Evolutionary conservation across 2,888 invertebrate species (phyloP), one percentile per base, ranked within the genome.

Genomic region (Ceramica pisi): DNA sequence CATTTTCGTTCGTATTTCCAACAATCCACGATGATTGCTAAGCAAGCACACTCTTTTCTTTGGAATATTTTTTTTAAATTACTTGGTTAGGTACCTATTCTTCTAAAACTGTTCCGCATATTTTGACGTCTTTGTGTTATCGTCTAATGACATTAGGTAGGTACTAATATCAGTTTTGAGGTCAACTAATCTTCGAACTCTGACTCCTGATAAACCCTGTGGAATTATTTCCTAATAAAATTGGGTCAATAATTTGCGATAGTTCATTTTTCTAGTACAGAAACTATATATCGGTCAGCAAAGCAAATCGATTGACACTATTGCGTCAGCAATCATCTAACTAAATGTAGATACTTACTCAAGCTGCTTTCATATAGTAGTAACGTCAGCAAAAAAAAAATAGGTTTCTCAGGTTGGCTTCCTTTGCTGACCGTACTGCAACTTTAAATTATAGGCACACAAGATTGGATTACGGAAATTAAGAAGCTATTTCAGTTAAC

Each of bases 181-280:
- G 68, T 76, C 78, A 53, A 14, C 61, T 76, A 68, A 78, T 81
- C 68, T 65, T 26, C 35, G 46, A 65, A 61, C 21, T 35, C 48
- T 67, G 67, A 48, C 63, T 57, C 3, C 0, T 53, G 82, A 84
- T 84, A 84, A 67, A 72, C 66, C 44, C 41, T 31, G 26, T 57
- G 78, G 56, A 81, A 76, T 76, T 44, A 63, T 68, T 71, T 62
- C 44, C 59, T 38, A 81, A 72, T 75, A 65, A 46, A 73, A 72
- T 61, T 71, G 61, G 78, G 78, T 72, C 78, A 72, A 62, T 38
- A 50, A 38, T 75, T 46, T 57, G 35, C 57, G 69, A 44, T 21
- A 19, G 12, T 48, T 44, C 19, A 41, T 31, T 67, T 55, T 46
- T 26, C 2, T 2, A n/a, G n/a, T n/a, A n/a, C n/a, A n/a, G n/a